A percentile compares a stretch with the other conserved stretches of the same genome.
Evolutionary conservation across 2,113 vertebrate species (phyloP).

Genomic region (Neogale vison): DNA sequence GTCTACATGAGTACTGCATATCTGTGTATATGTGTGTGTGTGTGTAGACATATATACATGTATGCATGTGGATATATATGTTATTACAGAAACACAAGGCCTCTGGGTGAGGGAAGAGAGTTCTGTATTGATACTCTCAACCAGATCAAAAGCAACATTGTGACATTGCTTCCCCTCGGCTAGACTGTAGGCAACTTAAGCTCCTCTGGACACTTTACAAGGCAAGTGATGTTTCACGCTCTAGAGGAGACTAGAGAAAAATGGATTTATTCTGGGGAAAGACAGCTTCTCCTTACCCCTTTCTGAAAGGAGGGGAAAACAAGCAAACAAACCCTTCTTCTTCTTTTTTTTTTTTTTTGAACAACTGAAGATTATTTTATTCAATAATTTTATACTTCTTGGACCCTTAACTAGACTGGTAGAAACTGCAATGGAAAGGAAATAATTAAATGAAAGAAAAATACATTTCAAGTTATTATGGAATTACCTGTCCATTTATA

Average conservation of each 20-base stretch:
- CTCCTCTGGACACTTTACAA: background rate
- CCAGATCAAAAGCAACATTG: background rate
- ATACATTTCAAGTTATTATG: background rate
- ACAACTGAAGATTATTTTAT: background rate
- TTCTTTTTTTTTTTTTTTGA: too few relatives aligned
- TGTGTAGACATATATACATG: background rate
- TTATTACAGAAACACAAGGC: background rate
- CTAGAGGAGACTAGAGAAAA: background rate
- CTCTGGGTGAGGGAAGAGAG: background rate
- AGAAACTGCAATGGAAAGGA: background rate
- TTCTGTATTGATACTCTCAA: background rate
- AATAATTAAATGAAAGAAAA: background rate
- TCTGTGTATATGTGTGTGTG: background rate
- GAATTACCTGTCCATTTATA: background rate
- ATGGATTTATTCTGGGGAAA: background rate
- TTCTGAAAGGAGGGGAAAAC: background rate
- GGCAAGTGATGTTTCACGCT: background rate
- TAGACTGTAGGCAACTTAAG: background rate
- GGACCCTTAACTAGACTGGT: background rate
- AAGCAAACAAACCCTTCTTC: background rate
- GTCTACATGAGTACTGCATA: background rate
- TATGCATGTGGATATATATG: background rate
- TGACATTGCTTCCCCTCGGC: background rate
- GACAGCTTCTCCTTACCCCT: background rate
- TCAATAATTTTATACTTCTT: background rate